Conservation (phyloP, 1,140 invertebrate genomes). For the Oppia nitens region DNA sequence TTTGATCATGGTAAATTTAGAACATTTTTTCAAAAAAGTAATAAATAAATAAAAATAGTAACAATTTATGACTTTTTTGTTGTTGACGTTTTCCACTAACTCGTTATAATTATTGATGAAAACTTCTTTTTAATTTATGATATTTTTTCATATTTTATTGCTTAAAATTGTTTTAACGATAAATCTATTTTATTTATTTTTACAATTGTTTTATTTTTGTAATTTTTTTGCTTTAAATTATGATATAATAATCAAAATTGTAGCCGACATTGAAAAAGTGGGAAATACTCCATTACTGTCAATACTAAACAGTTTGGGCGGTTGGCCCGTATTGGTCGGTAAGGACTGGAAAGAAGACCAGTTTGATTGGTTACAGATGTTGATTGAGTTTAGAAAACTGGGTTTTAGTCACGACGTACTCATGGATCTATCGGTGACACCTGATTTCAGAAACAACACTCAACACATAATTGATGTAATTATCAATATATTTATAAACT, state of each 20-base stretch:
- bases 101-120: too few species aligned
- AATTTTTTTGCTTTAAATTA: not conserved
- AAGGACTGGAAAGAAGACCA: constrained; percentile 43
- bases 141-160: too few species aligned
- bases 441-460: constrained; percentile 68
- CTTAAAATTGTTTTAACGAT: too few species aligned
- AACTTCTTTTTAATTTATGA: too few species aligned
- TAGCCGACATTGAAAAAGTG: constrained; percentile 20
- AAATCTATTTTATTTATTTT: too few species aligned
- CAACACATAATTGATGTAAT: constrained; percentile 68
- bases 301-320: constrained; percentile 57
- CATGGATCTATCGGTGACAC: constrained; percentile 73
- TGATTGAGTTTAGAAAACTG: constrained; percentile 54
- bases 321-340: constrained; percentile 66
- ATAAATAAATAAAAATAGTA: too few species aligned
- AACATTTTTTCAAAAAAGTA: too few species aligned
- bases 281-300: constrained; percentile 39
- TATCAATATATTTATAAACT: constrained; percentile 20
- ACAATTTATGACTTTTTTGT: too few species aligned
- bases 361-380: constrained; percentile 62
- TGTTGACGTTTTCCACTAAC: too few species aligned
- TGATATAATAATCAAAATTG: constrained; percentile 2
- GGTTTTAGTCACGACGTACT: constrained; percentile 81
- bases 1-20: too few species aligned
- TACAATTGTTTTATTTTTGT: not conserved